These are phyloP conservation scores for Chaitophorus viminalis DNA, from an alignment of 2,888 invertebrate genomes.

Conservation along the genomic window DNA sequence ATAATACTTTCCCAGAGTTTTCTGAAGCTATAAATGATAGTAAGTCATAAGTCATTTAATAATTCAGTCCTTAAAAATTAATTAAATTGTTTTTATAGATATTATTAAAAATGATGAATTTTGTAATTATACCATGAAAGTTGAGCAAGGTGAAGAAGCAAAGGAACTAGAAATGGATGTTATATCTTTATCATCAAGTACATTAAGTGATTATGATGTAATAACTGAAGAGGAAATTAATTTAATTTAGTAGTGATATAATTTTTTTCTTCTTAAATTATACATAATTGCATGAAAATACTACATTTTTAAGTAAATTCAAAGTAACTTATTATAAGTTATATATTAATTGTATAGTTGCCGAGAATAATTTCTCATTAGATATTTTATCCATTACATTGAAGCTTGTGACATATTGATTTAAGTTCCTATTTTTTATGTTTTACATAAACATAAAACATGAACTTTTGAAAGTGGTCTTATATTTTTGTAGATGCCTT, in stretches of 20 bases:
- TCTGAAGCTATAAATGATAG: constrained; percentile 33
- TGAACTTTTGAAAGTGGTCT: constrained; percentile 47
- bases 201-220: constrained; percentile 58
- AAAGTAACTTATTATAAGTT: neutral
- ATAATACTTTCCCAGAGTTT: neutral
- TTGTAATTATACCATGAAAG: neutral
- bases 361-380: constrained; percentile 48
- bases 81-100: constrained; percentile 20
- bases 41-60: neutral
- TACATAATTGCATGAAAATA: neutral
- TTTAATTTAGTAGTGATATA: constrained; percentile 35
- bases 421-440: constrained; percentile 54
- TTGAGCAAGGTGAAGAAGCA: constrained; percentile 35
- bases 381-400: constrained; percentile 34
- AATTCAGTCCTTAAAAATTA: neutral
- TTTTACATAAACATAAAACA: constrained; percentile 41
- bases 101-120: constrained; percentile 5
- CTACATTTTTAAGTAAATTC: neutral
- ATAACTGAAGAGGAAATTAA: constrained; percentile 57
- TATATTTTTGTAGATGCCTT: constrained; percentile 25
- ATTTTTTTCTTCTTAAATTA: constrained; percentile 10
- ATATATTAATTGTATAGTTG: constrained; percentile 30
- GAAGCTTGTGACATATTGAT: constrained; percentile 51
- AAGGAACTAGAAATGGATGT: constrained; percentile 49
- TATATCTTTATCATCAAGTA: constrained; percentile 50